Percentiles rank a stretch among this genome's conserved stretches.
phyloP scores from a whole-genome alignment of 1,140 invertebrate species.

The Danaus melanippus region DNA sequence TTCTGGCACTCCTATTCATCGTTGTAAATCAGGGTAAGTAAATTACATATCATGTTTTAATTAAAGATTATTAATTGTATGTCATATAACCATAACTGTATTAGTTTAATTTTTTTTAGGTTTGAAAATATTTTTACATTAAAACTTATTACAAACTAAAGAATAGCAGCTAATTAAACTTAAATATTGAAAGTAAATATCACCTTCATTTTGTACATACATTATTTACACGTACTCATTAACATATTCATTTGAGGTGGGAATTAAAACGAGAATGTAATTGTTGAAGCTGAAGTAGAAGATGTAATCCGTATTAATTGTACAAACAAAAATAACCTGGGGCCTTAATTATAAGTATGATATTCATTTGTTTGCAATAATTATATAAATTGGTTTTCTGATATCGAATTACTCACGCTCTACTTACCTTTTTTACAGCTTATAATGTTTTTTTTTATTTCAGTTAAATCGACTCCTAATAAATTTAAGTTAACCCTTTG shows the following conservation, averaged over 20 bases:
- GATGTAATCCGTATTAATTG: too few species aligned
- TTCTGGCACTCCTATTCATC: slow-evolving; percentile 24
- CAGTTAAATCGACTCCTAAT: too few species aligned
- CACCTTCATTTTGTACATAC: slow-evolving; percentile 1
- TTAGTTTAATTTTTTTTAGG: too few species aligned
- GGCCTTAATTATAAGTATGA: slow-evolving; percentile 1
- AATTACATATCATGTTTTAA: too few species aligned
- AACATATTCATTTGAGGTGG: slow-evolving; percentile 7
- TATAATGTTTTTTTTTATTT: too few species aligned
- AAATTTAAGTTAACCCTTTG: too few species aligned
- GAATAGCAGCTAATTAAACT: neutral
- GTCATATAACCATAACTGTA: neutral
- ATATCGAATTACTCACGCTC: too few species aligned
- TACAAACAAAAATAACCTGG: neutral
- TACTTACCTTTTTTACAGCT: too few species aligned
- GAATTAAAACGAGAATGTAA: slow-evolving; percentile 6
- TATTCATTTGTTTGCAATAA: neutral
- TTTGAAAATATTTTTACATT: too few species aligned
- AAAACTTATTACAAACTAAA: slow-evolving; percentile 1
- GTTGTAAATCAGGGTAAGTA: slow-evolving; percentile 33
- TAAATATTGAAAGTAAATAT: slow-evolving; percentile 8
- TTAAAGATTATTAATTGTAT: neutral
- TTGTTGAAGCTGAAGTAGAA: too few species aligned
- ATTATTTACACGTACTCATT: slow-evolving; percentile 1
- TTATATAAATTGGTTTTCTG: slow-evolving; percentile 2